phyloP scores from a whole-genome alignment of 1,140 invertebrate genomes.

The Philopotamus ludificatus region DNA sequence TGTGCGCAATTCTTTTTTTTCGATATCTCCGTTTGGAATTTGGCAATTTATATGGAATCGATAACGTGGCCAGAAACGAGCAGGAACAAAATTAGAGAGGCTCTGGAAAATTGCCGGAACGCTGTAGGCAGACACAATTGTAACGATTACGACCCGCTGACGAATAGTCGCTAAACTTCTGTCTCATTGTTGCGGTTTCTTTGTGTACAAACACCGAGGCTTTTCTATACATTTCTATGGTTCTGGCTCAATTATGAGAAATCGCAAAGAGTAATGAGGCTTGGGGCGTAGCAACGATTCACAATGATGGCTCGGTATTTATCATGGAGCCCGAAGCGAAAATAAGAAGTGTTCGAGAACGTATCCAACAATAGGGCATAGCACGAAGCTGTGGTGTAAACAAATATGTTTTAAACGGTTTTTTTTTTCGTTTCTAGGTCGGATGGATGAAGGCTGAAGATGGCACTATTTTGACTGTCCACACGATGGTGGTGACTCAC shows the following conservation, averaged over 20 bases:
- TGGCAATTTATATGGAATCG: too few relatives aligned
- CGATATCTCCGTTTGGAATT: too few relatives aligned
- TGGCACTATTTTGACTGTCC: slow-evolving; percentile 76
- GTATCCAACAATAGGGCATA: neutral
- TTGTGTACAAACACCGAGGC: neutral
- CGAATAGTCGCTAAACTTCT: neutral
- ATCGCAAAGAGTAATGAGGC: neutral
- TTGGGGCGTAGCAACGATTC: neutral
- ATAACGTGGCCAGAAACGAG: neutral
- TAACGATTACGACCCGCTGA: neutral
- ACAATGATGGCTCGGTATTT: neutral
- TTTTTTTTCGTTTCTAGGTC: slow-evolving; percentile 58
- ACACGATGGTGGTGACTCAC: slow-evolving; percentile 76
- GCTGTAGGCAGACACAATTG: neutral
- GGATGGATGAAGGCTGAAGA: slow-evolving; percentile 80
- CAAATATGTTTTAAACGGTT: neutral
- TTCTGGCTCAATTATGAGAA: neutral
- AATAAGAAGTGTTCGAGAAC: neutral
- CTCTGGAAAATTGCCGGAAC: neutral
- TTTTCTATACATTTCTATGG: neutral
- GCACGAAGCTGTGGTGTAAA: neutral
- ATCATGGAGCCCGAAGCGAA: neutral
- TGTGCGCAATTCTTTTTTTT: too few relatives aligned
- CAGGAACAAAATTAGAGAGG: neutral
- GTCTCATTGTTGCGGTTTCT: neutral